Evolutionary conservation across 2,797 vertebrate genomes (phyloP).

Genomic region (Falco peregrinus): DNA sequence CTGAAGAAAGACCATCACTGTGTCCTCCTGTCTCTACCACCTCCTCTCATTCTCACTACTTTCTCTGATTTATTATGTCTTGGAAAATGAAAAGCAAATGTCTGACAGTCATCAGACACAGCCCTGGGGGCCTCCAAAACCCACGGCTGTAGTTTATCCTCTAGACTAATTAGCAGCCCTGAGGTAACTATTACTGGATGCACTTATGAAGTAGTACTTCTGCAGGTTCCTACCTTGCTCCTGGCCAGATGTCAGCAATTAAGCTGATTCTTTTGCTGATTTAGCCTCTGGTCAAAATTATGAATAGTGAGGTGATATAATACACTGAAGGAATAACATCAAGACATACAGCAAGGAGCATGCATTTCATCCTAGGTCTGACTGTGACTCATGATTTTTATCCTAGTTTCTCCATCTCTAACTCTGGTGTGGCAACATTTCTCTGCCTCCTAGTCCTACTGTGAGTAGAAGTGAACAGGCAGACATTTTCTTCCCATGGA

Average conservation of each 20-base stretch:
- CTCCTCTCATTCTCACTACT: background rate
- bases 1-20: background rate
- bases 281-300: background rate
- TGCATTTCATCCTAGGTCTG: background rate
- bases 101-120: background rate
- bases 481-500: background rate
- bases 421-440: background rate
- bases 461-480: background rate
- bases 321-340: background rate
- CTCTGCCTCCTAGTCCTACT: background rate
- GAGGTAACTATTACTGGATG: background rate
- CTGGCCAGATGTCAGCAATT: conserved; percentile 43
- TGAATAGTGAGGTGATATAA: background rate
- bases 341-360: background rate
- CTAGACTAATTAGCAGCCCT: conserved; percentile 26
- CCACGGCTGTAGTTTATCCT: background rate
- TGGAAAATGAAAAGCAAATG: background rate
- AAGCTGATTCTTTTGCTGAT: background rate
- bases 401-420: background rate
- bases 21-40: background rate
- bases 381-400: background rate
- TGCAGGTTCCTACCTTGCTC: background rate
- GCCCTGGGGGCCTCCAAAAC: background rate
- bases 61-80: background rate
- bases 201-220: background rate